Percentiles rank a stretch among this genome's conserved stretches.
phyloP scores from a whole-genome alignment of 2,888 invertebrate genomes.

The Eristalis pertinax region DNA sequence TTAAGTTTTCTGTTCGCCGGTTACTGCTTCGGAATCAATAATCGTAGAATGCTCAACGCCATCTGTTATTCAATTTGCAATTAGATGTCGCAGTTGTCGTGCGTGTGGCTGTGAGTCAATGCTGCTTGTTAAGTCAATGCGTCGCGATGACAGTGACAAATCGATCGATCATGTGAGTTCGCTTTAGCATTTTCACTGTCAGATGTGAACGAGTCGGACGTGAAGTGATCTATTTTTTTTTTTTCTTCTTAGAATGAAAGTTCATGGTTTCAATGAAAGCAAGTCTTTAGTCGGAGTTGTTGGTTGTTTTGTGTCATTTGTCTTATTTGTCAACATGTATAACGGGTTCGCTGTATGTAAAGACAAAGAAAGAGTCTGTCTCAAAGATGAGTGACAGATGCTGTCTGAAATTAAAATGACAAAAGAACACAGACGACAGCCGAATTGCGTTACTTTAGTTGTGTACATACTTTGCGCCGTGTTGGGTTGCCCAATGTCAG shows the following conservation, averaged over 20 bases:
- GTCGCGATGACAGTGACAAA: background rate
- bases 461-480: too few species aligned
- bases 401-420: too few species aligned
- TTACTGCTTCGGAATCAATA: slow-evolving; percentile 23
- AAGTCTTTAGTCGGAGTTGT: background rate
- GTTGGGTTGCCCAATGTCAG: too few species aligned
- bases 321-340: background rate
- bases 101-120: too few species aligned
- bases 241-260: background rate
- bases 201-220: background rate
- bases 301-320: background rate
- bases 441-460: too few species aligned
- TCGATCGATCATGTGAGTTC: background rate
- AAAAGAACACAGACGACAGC: too few species aligned
- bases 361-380: too few species aligned
- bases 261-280: background rate
- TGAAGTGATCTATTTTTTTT: background rate
- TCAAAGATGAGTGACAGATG: too few species aligned
- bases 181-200: background rate
- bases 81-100: background rate
- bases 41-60: slow-evolving; percentile 26
- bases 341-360: too few species aligned
- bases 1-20: background rate
- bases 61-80: background rate
- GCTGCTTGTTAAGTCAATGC: background rate